Evolutionary conservation across 2,797 vertebrate species (phyloP).

Genomic region (Distichodus sexfasciatus): DNA sequence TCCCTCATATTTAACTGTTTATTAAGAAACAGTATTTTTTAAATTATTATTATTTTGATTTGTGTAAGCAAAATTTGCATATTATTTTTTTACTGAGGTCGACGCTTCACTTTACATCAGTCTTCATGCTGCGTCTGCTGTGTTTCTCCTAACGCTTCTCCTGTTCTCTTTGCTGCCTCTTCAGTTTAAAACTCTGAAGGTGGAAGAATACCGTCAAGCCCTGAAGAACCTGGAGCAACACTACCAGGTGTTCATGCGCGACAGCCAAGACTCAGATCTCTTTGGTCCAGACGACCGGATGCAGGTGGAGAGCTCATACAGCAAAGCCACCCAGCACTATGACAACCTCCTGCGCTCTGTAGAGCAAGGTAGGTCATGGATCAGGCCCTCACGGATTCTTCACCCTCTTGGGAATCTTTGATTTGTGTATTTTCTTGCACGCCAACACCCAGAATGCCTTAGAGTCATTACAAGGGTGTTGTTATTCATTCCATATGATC

Average conservation of each 20-base stretch:
- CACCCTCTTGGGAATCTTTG: neutral
- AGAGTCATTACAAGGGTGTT: neutral
- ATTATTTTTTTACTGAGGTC: no score
- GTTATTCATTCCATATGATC: no score
- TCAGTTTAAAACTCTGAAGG: slow-evolving; percentile 85
- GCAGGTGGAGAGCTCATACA: slow-evolving; percentile 83
- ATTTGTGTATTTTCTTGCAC: neutral
- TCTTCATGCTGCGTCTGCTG: no score
- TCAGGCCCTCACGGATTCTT: neutral
- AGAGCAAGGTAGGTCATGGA: slow-evolving; percentile 80
- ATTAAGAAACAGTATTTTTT: no score
- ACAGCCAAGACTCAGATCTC: slow-evolving; percentile 84
- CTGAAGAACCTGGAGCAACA: slow-evolving; percentile 85
- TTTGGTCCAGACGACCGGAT: slow-evolving; percentile 88
- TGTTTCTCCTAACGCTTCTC: no score
- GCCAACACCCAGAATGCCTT: no score
- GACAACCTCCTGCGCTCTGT: slow-evolving; percentile 80
- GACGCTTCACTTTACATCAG: no score
- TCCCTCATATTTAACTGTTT: no score
- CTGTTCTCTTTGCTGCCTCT: no score
- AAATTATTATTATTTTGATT: no score
- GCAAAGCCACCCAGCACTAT: slow-evolving; percentile 80
- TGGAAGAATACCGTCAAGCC: slow-evolving; percentile 83
- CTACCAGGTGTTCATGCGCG: slow-evolving; percentile 88
- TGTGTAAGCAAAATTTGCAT: no score